Base-by-base conservation (phyloP, 2,888 invertebrate genomes). In the Gandaritis pyraliata region DNA sequence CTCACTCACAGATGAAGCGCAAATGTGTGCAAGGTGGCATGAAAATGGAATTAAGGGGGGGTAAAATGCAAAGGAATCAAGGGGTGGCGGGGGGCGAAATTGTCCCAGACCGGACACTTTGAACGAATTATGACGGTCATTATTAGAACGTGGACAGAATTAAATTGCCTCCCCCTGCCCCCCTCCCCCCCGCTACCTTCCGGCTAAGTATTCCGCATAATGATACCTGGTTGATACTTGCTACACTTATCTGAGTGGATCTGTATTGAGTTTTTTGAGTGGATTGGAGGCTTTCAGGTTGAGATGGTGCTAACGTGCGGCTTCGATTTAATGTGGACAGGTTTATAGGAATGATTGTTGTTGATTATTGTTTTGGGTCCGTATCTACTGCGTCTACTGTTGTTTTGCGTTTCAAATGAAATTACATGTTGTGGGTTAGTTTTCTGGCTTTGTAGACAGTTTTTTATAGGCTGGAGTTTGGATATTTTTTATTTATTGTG, bases 71-170 rank as follows among this genome's bases (percentile, higher is more conserved):
- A 91, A 91, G 91, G 92, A 91, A 91, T 90, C 89, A 83, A 81
- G 74, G 76, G 76, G 81, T 76, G 72, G 75, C 72, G 75, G 81
- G 86, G 81, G 86, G 87, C 81, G 82, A 83, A 87, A 89, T 85
- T 87, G 90, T 90, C 90, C 90, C 90, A 82, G 86, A 90, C 93
- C 93, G 93, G 93, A 93, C 93, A 93, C 93, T 93, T 93, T 93
- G 93, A 92, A 93, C 93, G 93, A 93, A 93, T 93, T 93, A 93
- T 93, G 93, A 93, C 92, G 91, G 93, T 93, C 93, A 93, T 93
- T 93, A 93, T 93, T 93, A 93, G 93, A 90, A 93, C 93, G 93
- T 93, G 93, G 93, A 93, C 92, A 93, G 93, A 93, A 93, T 93
- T 93, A 93, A 93, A 93, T 93, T 93, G 93, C 93, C 92, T 88